Evolutionary conservation across 1,140 invertebrate species (phyloP).

Genomic region (Drosophila nikananu): DNA sequence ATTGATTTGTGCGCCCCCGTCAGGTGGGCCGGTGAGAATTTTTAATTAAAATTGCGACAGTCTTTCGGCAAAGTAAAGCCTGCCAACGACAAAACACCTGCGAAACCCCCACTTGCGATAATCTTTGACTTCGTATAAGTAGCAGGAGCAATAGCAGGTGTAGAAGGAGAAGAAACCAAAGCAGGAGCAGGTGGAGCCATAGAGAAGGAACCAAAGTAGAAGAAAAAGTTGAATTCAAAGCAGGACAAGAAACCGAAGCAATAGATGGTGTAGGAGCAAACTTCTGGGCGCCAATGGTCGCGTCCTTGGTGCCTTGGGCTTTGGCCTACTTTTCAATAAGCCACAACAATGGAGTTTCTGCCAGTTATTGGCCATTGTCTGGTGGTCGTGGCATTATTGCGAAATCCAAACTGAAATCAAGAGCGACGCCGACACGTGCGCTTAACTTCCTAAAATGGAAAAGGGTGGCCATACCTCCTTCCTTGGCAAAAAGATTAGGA

Average conservation of each 20-base stretch:
- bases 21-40: constrained; percentile 21
- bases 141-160: not conserved
- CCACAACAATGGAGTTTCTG: constrained; percentile 47
- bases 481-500: not conserved
- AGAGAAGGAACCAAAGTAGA: not conserved
- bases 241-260: not conserved
- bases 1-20: constrained; percentile 49
- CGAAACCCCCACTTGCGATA: constrained; percentile 5
- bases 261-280: constrained; percentile 26
- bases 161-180: not conserved
- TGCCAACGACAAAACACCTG: constrained; percentile 2
- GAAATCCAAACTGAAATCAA: constrained; percentile 42
- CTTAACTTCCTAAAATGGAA: not conserved
- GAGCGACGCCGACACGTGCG: constrained; percentile 36
- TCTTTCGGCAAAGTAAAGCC: not conserved
- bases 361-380: constrained; percentile 54
- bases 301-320: constrained; percentile 59
- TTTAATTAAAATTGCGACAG: constrained; percentile 65
- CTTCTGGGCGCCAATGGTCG: constrained; percentile 14
- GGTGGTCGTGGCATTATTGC: constrained; percentile 26
- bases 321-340: constrained; percentile 60
- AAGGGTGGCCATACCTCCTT: not conserved
- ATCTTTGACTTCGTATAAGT: constrained; percentile 21
- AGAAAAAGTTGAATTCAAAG: no score
- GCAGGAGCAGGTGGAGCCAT: not conserved